Conservation (phyloP, 1,140 invertebrate genomes). For the Drosophila murphyi region DNA sequence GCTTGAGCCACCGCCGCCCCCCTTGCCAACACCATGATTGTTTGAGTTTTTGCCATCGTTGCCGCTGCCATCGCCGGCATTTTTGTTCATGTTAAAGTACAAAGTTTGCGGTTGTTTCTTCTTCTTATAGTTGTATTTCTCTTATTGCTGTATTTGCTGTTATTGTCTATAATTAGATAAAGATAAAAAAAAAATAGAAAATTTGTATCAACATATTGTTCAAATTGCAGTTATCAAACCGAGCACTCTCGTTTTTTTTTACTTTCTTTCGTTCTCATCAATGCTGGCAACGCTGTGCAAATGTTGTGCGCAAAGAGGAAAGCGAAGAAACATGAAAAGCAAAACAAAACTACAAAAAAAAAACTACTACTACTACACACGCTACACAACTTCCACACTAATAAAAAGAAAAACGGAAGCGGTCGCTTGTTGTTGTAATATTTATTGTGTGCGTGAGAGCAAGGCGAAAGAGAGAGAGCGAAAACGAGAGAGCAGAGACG, state of each 20-base stretch:
- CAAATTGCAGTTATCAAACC: neutral
- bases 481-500: constrained; percentile 20
- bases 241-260: neutral
- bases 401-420: constrained; percentile 38
- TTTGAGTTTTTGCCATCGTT: constrained; percentile 78
- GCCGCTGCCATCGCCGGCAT: constrained; percentile 81
- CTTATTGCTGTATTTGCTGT: constrained; percentile 32
- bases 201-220: constrained; percentile 2
- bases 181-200: neutral
- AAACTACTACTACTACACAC: constrained; percentile 48
- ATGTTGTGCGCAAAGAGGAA: constrained; percentile 53
- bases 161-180: constrained; percentile 42
- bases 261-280: constrained; percentile 25
- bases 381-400: constrained; percentile 29
- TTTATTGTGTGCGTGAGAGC: constrained; percentile 37
- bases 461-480: constrained; percentile 17
- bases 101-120: constrained; percentile 20
- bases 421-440: constrained; percentile 24
- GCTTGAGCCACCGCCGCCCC: constrained; percentile 57
- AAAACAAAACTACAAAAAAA: constrained; percentile 76
- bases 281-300: constrained; percentile 64
- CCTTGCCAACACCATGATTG: constrained; percentile 57
- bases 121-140: constrained; percentile 17
- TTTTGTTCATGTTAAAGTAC: constrained; percentile 83
- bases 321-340: constrained; percentile 72